Evolutionary conservation across 2,888 invertebrate species (phyloP).

Genomic region (Gastrophysa polygoni): DNA sequence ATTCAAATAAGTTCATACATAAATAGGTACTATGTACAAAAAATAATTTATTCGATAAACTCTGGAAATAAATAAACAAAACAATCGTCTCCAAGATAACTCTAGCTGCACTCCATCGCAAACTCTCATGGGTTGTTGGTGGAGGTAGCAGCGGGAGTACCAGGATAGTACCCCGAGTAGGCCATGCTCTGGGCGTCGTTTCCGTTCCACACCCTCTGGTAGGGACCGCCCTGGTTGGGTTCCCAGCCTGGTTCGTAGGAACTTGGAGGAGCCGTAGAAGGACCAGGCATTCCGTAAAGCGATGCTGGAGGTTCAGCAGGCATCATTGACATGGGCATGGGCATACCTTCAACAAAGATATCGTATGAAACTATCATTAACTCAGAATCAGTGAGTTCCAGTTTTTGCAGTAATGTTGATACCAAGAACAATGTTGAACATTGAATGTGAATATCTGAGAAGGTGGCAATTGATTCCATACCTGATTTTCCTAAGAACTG

Average conservation of each 20-base stretch:
- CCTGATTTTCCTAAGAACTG: conserved; percentile 81
- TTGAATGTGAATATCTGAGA: not conserved
- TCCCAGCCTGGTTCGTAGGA: conserved; percentile 78
- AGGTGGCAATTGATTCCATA: conserved; percentile 49
- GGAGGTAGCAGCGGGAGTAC: conserved; percentile 65
- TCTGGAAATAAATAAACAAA: conserved; percentile 7
- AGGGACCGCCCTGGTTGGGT: conserved; percentile 75
- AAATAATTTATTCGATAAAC: conserved; percentile 8
- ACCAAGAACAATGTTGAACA: too few relatives aligned
- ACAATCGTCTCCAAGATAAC: not conserved
- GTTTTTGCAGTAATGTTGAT: too few relatives aligned
- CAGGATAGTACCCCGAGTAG: conserved; percentile 75
- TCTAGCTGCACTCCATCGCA: not conserved
- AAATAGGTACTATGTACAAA: not conserved
- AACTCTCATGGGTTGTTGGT: conserved; percentile 50
- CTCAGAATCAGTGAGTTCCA: too few relatives aligned
- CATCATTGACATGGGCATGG: conserved; percentile 67
- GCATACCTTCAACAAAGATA: conserved; percentile 37
- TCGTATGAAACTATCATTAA: not conserved
- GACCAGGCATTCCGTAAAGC: conserved; percentile 72
- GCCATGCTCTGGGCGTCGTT: conserved; percentile 66
- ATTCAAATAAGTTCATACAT: not conserved
- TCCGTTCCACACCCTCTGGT: conserved; percentile 73
- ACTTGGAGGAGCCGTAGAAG: conserved; percentile 67
- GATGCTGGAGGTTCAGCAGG: conserved; percentile 65